phyloP scores from a whole-genome alignment of 2,113 vertebrate genomes.

The Xiphophorus hellerii region DNA sequence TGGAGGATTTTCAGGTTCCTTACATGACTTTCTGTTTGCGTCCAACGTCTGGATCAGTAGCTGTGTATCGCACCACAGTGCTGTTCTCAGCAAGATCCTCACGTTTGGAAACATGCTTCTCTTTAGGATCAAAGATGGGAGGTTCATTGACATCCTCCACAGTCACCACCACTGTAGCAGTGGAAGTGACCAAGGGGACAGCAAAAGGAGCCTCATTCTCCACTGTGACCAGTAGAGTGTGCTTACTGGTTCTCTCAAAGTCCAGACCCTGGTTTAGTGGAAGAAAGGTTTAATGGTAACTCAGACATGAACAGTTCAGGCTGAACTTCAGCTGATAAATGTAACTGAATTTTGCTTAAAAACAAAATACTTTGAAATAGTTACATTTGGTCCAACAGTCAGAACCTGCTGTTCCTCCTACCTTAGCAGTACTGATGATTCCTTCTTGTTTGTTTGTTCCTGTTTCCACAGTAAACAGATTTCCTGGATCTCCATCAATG shows the following conservation, averaged over 20 bases:
- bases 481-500: too few species aligned
- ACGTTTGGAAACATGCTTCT: constrained; percentile 57
- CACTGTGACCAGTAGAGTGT: constrained; percentile 79
- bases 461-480: too few species aligned
- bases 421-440: too few species aligned
- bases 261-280: constrained; percentile 82
- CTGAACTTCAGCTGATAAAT: not conserved
- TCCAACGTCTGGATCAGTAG: constrained; percentile 85
- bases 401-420: constrained; percentile 47
- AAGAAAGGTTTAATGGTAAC: not conserved
- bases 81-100: constrained; percentile 75
- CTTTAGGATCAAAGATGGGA: constrained; percentile 77
- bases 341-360: not conserved
- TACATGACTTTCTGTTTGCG: constrained; percentile 86
- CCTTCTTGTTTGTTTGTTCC: too few species aligned
- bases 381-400: too few species aligned
- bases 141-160: constrained; percentile 83
- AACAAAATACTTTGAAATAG: not conserved
- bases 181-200: constrained; percentile 65
- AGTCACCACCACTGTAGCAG: constrained; percentile 82
- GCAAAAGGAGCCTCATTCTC: constrained; percentile 65
- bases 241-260: constrained; percentile 79
- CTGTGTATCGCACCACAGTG: constrained; percentile 79
- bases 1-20: constrained; percentile 40
- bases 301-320: not conserved